Evolutionary conservation across 2,797 vertebrate genomes (phyloP).

Genomic region (Myioborus melanocephalus): DNA sequence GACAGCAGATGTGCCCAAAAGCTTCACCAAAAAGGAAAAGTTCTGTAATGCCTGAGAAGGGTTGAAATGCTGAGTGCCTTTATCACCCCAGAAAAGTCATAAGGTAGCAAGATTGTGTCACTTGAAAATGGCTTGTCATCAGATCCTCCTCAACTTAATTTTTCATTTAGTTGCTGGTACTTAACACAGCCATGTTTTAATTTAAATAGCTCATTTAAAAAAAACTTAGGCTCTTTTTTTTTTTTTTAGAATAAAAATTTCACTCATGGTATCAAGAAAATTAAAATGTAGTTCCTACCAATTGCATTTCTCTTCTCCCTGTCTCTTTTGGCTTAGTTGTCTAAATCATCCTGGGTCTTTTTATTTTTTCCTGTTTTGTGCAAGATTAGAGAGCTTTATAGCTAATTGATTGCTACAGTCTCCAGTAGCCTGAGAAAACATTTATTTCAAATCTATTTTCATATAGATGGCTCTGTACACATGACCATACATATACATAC

Average conservation of each 20-base stretch:
- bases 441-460: neutral
- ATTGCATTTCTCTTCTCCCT: neutral
- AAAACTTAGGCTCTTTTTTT: neutral
- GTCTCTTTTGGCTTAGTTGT: neutral
- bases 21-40: neutral
- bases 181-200: neutral
- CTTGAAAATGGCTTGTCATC: neutral
- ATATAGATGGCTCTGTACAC: neutral
- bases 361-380: neutral
- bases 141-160: neutral
- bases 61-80: neutral
- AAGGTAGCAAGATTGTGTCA: neutral
- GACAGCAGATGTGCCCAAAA: rapidly evolving
- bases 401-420: neutral
- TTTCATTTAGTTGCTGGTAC: neutral
- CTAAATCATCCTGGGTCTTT: neutral
- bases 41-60: neutral
- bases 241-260: neutral
- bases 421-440: neutral
- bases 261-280: neutral
- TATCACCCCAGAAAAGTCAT: neutral
- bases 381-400: neutral
- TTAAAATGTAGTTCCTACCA: neutral
- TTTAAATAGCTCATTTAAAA: neutral
- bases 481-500: neutral